These are phyloP conservation scores for Indicator maculatus DNA, from an alignment of 2,113 vertebrate genomes.

Conservation along the genomic window DNA sequence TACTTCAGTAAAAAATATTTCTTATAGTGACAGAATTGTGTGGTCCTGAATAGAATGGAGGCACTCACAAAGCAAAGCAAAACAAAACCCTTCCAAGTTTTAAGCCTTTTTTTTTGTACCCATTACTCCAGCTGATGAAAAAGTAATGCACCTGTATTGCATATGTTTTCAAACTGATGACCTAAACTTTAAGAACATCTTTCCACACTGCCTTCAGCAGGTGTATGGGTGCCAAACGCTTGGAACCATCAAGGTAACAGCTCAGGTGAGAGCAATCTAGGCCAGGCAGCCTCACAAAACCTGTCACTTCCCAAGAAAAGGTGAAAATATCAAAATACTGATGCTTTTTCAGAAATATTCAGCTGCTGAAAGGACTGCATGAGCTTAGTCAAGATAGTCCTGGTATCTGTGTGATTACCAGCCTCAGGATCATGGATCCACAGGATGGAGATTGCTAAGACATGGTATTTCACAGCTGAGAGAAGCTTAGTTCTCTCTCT, in stretches of 20 bases:
- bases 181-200: neutral
- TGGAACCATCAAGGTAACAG: neutral
- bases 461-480: neutral
- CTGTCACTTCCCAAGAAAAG: neutral
- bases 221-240: neutral
- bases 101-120: slow-evolving; percentile 20
- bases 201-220: neutral
- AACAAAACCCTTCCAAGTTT: neutral
- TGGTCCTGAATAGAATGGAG: slow-evolving; percentile 19
- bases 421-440: neutral
- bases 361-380: neutral
- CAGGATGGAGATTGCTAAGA: neutral
- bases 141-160: neutral
- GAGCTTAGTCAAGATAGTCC: neutral
- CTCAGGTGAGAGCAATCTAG: neutral
- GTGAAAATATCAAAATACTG: neutral
- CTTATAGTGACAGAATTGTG: neutral
- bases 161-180: neutral
- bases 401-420: neutral
- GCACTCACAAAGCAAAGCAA: neutral
- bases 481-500: neutral
- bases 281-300: neutral
- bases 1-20: slow-evolving; percentile 50
- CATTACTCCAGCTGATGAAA: neutral
- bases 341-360: neutral